Evolutionary conservation across 2,888 invertebrate genomes (phyloP).

Genomic region (Amblyjoppa proteus): DNA sequence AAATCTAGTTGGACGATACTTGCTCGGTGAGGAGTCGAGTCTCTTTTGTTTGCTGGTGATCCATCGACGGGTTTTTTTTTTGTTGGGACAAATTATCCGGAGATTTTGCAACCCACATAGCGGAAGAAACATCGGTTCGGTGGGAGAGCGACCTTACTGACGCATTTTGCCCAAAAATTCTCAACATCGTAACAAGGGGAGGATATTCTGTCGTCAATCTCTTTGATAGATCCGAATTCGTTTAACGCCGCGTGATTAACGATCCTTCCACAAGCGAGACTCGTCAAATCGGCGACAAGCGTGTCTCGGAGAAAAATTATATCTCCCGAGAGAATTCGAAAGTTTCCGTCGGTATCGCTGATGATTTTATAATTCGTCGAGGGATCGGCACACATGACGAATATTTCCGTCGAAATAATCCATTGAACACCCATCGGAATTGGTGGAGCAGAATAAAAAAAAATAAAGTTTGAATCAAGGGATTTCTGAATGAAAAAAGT

Average conservation of each 20-base stretch:
- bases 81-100: no score
- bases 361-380: slow-evolving; percentile 45
- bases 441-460: background rate
- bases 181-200: no score
- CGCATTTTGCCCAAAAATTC: no score
- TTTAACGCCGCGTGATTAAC: slow-evolving; percentile 31
- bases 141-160: no score
- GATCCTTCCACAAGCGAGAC: slow-evolving; percentile 7
- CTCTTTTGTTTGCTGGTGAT: slow-evolving; percentile 20
- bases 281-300: background rate
- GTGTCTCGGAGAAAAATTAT: slow-evolving; percentile 10
- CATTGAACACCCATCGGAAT: background rate
- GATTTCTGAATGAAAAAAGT: no score
- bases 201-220: slow-evolving; percentile 3
- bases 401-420: background rate
- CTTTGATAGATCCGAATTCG: slow-evolving; percentile 10
- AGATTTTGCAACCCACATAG: no score
- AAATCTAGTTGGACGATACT: slow-evolving; percentile 49
- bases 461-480: no score
- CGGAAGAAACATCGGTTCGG: no score
- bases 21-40: slow-evolving; percentile 27
- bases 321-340: slow-evolving; percentile 18
- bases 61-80: background rate
- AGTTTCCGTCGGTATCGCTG: slow-evolving; percentile 37
- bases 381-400: background rate